Evolutionary conservation across 2,797 vertebrate genomes (phyloP).

Genomic region (Loriculus beryllinus): DNA sequence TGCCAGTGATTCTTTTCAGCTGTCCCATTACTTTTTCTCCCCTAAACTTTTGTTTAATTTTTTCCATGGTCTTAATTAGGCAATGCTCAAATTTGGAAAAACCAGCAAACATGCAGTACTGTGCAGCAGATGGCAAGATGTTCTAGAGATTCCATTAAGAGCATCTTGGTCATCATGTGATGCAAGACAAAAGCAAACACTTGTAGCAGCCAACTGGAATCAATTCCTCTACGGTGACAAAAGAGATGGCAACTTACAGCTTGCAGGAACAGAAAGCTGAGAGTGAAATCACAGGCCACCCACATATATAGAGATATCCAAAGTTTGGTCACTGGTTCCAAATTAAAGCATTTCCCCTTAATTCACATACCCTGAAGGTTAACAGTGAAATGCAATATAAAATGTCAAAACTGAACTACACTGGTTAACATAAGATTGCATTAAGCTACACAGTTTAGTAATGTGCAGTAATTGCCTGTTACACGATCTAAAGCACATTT

Average conservation of each 20-base stretch:
- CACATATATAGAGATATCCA: background rate
- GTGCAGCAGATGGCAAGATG: slow-evolving; percentile 14
- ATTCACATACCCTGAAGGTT: background rate
- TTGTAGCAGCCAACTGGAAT: slow-evolving; percentile 27
- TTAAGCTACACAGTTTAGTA: background rate
- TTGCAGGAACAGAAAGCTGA: background rate
- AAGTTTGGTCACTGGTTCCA: background rate
- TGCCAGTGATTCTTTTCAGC: slow-evolving; percentile 65
- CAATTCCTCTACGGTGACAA: background rate
- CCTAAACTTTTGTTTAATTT: slow-evolving; percentile 25
- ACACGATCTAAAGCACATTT: background rate
- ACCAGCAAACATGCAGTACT: background rate
- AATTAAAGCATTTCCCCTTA: slow-evolving; percentile 1
- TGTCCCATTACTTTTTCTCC: slow-evolving; percentile 28
- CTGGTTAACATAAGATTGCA: background rate
- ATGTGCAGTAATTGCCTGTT: background rate
- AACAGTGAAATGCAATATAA: background rate
- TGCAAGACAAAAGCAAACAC: slow-evolving; percentile 12
- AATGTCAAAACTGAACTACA: background rate
- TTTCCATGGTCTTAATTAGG: slow-evolving; percentile 37
- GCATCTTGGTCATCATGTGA: background rate
- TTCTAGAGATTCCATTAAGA: slow-evolving; percentile 5
- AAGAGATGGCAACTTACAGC: slow-evolving; percentile 3
- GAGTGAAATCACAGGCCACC: background rate
- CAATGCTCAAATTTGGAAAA: slow-evolving; percentile 18